Conservation (phyloP, 37 sponge, comb jelly and placozoan genomes). For the Cladorhizidae sp. region DNA sequence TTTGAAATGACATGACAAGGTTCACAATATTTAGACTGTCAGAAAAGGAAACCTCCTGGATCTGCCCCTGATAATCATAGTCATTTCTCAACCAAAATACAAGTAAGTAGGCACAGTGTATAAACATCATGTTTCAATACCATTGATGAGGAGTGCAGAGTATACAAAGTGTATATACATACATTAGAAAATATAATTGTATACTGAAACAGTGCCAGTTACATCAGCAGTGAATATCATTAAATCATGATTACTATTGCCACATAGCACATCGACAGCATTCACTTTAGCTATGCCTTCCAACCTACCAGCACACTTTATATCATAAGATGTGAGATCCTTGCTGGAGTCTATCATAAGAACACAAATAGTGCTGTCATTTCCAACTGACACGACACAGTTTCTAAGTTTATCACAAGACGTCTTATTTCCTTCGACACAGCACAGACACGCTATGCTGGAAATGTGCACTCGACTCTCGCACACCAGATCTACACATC, state of each 20-base stretch:
- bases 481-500: background rate
- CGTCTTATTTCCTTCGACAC: background rate
- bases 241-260: background rate
- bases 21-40: no score
- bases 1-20: no score
- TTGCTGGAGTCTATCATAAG: background rate
- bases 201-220: constrained; percentile 23
- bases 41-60: no score
- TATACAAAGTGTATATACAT: no score
- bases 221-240: constrained; percentile 30
- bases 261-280: constrained; percentile 19
- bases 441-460: constrained; percentile 18
- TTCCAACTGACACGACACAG: constrained; percentile 62
- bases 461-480: background rate
- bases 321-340: background rate
- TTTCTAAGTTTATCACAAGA: background rate
- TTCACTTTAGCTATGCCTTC: constrained; percentile 40
- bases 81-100: no score
- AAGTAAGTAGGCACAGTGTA: no score
- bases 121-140: no score
- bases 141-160: no score
- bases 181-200: background rate
- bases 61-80: no score
- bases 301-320: background rate
- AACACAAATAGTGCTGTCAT: constrained; percentile 56